Evolutionary conservation across 2,113 vertebrate species (phyloP), one percentile per base, ranked within the genome.

Genomic region (Pardalotus punctatus): DNA sequence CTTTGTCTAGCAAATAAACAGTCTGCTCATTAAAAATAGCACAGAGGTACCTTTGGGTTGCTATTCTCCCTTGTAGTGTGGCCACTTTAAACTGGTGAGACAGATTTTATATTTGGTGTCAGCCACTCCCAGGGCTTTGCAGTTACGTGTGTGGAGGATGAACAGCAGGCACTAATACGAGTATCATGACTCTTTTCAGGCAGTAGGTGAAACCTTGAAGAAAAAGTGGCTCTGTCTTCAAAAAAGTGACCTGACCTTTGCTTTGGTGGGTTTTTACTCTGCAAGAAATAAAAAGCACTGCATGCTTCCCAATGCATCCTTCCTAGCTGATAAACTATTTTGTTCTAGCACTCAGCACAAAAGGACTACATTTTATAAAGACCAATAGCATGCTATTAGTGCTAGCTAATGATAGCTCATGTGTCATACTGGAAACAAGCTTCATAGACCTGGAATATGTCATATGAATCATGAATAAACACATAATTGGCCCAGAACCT

Each of bases 141-240:
- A 97, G 88, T 88, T 95, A 74, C 61, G 50, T 65, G 45, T 94
- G 76, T 18, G 64, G 79, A 74, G 94, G 76, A 57, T 81, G 96
- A 89, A 91, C 92, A 91, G 93, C 81, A 86, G 94, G 92, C 96
- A 98, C 98, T 98, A 98, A 98, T 97, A 78, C 16, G 19, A 97
- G 97, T 98, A 92, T 98, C 98, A 97, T 98, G 97, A 98, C 98
- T 98, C 93, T 98, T 98, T 98, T 98, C 98, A 98, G 98, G 98
- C 98, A 98, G 98, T 98, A 98, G 98, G 98, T 98, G 98, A 98
- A 97, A 98, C 98, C 97, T 98, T 98, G 98, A 98, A 98, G 98
- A 98, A 98, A 98, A 98, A 98, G 97, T 98, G 98, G 98, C 98
- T 98, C 98, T 98, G 97, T 97, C 98, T 98, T 97, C 98, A 98